Base-by-base conservation (phyloP, 2,888 invertebrate genomes). In the Ormyrus pomaceus region DNA sequence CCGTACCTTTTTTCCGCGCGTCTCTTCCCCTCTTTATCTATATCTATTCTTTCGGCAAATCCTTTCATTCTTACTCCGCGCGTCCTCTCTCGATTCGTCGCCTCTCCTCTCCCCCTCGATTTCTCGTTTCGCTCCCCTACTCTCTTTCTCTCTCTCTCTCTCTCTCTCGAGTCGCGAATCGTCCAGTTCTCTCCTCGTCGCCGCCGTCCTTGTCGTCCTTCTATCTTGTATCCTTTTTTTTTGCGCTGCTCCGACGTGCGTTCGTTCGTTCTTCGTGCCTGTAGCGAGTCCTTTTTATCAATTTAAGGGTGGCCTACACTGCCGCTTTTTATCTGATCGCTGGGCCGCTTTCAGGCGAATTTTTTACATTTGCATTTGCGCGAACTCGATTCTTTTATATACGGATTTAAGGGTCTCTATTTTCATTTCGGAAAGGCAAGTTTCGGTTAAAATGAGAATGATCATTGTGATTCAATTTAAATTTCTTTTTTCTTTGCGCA, bases 21-120 rank as follows among this genome's bases (percentile, higher is more conserved):
- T 34, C 34, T 34, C 34, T 34, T 34, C 34, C 34, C 71, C 71
- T 73, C 71, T 77, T 78, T 74, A 70, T 77, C 81, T 81, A 34
- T 34, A 79, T 68, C 81, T 78, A 80, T 72, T 75, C 81, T 78
- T 81, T 78, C 46, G 79, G 19, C 61, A 69, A 71, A 75, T 73
- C 77, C 77, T 80, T 80, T 80, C 82, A 77, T 77, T 79, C 80
- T 64, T 74, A 70, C 65, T 75, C 56, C 73, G 51, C 73, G 51
- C 72, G 50, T 13, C 53, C 62, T 64, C 58, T 50, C 50, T 66
- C 56, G 65, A 65, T 58, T 74, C 74, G 53, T 70, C 50, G 70
- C 71, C 71, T 61, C 34, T 34, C 34, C 34, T 34, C 34, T 34
- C 34, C 34, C 34, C 34, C 70, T 10, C 51, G 61, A 71, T 61